Percentiles rank a stretch among this genome's conserved stretches.
These are phyloP conservation scores for Anticlea derivata DNA, from an alignment of 2,888 invertebrate species.

Conservation along the genomic window DNA sequence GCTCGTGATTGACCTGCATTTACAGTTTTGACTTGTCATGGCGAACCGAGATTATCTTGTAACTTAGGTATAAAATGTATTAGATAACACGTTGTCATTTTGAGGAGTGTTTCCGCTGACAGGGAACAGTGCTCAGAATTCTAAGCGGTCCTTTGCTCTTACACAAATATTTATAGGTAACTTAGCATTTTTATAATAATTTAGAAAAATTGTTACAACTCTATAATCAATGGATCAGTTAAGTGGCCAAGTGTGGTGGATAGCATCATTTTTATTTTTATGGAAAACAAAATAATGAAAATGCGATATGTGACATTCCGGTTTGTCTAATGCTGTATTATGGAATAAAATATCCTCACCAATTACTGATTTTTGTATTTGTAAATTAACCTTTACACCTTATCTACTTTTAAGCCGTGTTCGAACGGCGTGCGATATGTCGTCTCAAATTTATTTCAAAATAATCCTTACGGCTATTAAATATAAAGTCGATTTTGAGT, in stretches of 20 bases:
- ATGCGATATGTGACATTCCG: slow-evolving; percentile 83
- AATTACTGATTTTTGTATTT: slow-evolving; percentile 64
- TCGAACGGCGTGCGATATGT: too few species aligned
- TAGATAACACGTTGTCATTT: slow-evolving; percentile 74
- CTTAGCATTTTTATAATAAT: slow-evolving; percentile 84
- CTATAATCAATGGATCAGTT: slow-evolving; percentile 67
- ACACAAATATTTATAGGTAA: slow-evolving; percentile 83
- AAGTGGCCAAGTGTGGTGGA: slow-evolving; percentile 72
- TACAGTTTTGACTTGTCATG: slow-evolving; percentile 73
- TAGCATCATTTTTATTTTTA: slow-evolving; percentile 77
- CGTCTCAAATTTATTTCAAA: too few species aligned
- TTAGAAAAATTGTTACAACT: slow-evolving; percentile 79
- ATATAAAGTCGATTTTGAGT: too few species aligned
- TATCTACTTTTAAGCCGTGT: too few species aligned
- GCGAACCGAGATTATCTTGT: slow-evolving; percentile 77
- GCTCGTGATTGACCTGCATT: slow-evolving; percentile 76
- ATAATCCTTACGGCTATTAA: too few species aligned
- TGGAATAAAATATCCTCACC: slow-evolving; percentile 84
- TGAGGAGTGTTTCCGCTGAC: slow-evolving; percentile 67
- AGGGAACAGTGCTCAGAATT: slow-evolving; percentile 71
- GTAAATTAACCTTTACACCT: not conserved
- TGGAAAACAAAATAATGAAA: slow-evolving; percentile 72
- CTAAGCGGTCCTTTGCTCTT: slow-evolving; percentile 76
- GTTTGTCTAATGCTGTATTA: slow-evolving; percentile 84
- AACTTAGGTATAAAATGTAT: slow-evolving; percentile 80